Base-by-base conservation (phyloP, 2,797 vertebrate species). In the Simalia tracyae region DNA sequence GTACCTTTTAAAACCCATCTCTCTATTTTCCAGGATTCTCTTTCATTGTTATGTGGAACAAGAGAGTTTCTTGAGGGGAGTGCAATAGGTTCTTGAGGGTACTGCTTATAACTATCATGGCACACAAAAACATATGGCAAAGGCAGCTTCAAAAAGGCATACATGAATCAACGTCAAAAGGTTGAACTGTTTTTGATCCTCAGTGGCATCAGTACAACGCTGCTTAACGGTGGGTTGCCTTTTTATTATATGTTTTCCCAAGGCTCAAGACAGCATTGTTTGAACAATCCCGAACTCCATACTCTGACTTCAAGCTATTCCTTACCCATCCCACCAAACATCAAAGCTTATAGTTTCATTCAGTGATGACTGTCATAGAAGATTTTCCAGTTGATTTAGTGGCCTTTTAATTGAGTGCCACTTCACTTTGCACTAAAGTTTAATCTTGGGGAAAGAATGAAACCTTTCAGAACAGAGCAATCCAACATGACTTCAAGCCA, bases 21-120 rank as follows among this genome's bases (percentile, higher is more conserved):
- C 88, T 95, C 94, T 95, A 90, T 91, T 95, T 96, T 96, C 93
- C 28, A 0, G 90, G 92, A 64, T 57, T 64, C 50, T 54, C 91
- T 94, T 94, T 92, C 93, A 87, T 94, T 96, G 95, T 95, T 63
- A 95, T 94, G 86, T 95, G 94, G 94, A 95, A 93, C 86, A 94
- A 6, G 60, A 6, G 36, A 91, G 81, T 92, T 92, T 93, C 90
- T 92, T 68, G 94, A 95, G 94, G 56, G 24, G 64, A 95, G 88
- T 36, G 84, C 0, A 0, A 90, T 88, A 89, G 66, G 61, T 54
- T 95, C 95, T 86, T 93, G 91, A 93, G 90, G 59, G 89, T 93
- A 46, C 7, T 92, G 54, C 94, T 94, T 89, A 93, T 84, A 95
- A 50, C 88, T 91, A 92, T 36, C 88, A 86, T 61, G 9, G 36